These are phyloP conservation scores for Lamellibrachia luymesi DNA, from an alignment of 1,140 invertebrate species.

Conservation along the genomic window DNA sequence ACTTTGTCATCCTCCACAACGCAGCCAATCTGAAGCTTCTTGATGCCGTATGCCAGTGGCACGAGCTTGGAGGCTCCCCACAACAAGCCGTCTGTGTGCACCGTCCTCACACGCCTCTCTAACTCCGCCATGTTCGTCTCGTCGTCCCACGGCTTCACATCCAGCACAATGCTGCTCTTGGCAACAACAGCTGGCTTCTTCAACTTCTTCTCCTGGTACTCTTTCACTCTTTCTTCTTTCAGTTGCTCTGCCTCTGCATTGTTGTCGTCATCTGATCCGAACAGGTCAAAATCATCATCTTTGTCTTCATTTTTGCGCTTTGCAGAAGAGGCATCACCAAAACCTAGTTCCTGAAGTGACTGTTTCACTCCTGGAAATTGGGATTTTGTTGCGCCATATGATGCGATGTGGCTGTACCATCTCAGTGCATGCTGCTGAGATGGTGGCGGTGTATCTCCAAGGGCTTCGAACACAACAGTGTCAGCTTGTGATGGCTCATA, in stretches of 20 bases:
- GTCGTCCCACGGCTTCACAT: constrained; percentile 97
- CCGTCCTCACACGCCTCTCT: constrained; percentile 77
- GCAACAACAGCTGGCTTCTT: constrained; percentile 76
- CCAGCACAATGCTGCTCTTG: constrained; percentile 90
- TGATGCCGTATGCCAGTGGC: constrained; percentile 73
- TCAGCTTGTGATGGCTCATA: constrained; percentile 83
- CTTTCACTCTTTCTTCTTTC: constrained; percentile 79
- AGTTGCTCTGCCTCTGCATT: constrained; percentile 76
- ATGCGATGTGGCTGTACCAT: constrained; percentile 95
- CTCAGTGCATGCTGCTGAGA: constrained; percentile 75
- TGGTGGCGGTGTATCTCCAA: constrained; percentile 71
- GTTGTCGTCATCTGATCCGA: constrained; percentile 78
- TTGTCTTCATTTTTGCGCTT: constrained; percentile 20
- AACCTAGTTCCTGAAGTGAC: constrained; percentile 40
- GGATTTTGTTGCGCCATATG: constrained; percentile 65
- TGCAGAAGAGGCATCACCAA: constrained; percentile 34
- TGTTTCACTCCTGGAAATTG: constrained; percentile 56
- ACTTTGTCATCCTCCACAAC: constrained; percentile 80
- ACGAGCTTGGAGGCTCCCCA: constrained; percentile 78
- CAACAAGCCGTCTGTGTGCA: constrained; percentile 82
- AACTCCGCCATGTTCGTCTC: constrained; percentile 88
- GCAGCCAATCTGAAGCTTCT: constrained; percentile 87
- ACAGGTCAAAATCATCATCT: constrained; percentile 42
- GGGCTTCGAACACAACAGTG: constrained; percentile 74
- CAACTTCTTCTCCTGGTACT: constrained; percentile 88